phyloP scores from a whole-genome alignment of 2,797 vertebrate genomes.

The Mionectes olivaceus region DNA sequence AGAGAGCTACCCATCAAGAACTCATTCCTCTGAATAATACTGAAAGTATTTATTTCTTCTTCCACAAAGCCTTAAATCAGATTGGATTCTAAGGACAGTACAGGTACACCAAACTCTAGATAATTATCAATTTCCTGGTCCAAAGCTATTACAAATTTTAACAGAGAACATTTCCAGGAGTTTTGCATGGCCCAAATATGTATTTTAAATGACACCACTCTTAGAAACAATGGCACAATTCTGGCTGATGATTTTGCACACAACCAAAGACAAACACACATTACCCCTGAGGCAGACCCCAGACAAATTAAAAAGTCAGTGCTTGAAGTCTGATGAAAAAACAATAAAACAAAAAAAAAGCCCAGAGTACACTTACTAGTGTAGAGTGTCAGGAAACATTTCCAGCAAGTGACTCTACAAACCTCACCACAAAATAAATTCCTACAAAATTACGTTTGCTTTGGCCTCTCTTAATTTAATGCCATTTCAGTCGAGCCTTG shows the following conservation, averaged over 20 bases:
- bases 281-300: not conserved
- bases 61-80: not conserved
- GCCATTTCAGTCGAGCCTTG: not conserved
- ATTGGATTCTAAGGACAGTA: not conserved
- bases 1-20: not conserved
- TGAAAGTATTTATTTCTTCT: not conserved
- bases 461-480: not conserved
- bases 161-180: not conserved
- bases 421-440: conserved; percentile 37
- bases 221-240: not conserved
- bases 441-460: conserved; percentile 14
- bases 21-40: not conserved
- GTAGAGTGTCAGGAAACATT: conserved; percentile 17
- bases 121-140: not conserved
- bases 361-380: not conserved
- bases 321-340: conserved; percentile 1
- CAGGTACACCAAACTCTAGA: not conserved
- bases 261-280: not conserved
- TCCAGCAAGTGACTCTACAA: conserved; percentile 28
- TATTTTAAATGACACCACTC: not conserved
- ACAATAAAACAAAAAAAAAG: not conserved
- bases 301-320: not conserved
- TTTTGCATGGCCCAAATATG: not conserved
- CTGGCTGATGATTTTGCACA: not conserved
- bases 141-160: not conserved